phyloP scores from a whole-genome alignment of 2,888 invertebrate genomes.

The Acholoe squamosa region DNA sequence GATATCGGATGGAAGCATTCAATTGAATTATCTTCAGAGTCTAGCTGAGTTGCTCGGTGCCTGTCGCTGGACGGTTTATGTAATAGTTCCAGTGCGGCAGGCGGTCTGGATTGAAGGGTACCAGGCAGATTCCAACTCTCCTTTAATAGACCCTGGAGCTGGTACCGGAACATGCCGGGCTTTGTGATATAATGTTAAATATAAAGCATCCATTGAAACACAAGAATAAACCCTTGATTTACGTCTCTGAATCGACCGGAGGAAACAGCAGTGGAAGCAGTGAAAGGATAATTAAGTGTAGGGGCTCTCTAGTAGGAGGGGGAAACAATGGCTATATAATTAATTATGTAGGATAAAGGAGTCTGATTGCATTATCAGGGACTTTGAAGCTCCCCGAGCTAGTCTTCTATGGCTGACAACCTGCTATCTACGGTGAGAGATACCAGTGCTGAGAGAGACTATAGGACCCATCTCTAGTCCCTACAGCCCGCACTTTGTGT shows the following conservation, averaged over 20 bases:
- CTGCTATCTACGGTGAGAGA: slow-evolving; percentile 36
- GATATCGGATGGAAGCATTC: not conserved
- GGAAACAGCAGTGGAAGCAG: no score
- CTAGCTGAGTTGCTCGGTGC: not conserved
- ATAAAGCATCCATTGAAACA: slow-evolving; percentile 21
- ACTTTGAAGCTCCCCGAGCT: not conserved
- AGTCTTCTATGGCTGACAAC: not conserved
- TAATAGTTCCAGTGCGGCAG: not conserved
- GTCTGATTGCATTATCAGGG: not conserved
- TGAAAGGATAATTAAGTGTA: not conserved
- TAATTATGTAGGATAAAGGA: slow-evolving; percentile 16
- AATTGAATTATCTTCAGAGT: not conserved
- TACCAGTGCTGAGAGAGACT: not conserved
- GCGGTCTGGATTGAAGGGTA: slow-evolving; percentile 14
- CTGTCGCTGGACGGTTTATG: not conserved
- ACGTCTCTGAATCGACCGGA: not conserved
- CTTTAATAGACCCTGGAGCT: not conserved
- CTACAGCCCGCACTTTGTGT: slow-evolving; percentile 39
- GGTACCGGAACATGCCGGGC: not conserved
- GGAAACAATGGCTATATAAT: slow-evolving; percentile 8
- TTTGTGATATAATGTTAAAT: slow-evolving; percentile 22
- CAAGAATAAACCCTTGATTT: not conserved
- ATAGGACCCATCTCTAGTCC: not conserved
- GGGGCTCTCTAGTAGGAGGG: not conserved
- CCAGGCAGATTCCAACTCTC: not conserved